These are phyloP conservation scores for Sus cebifrons DNA, from an alignment of 2,797 vertebrate genomes.

Conservation along the genomic window DNA sequence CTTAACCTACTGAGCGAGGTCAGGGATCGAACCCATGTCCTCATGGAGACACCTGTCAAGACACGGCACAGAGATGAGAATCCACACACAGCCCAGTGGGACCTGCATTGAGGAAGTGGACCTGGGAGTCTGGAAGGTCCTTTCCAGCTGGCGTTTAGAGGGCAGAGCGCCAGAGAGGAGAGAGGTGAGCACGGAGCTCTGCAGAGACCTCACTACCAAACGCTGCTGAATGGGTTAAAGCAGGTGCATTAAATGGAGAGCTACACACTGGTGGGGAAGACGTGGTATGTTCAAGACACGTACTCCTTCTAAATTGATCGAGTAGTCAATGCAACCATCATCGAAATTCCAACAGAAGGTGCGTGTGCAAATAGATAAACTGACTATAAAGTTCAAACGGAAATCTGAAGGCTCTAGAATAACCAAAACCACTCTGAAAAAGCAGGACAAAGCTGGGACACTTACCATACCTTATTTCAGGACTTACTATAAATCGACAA, in stretches of 20 bases:
- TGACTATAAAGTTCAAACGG: constrained; percentile 62
- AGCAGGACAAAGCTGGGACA: constrained; percentile 39
- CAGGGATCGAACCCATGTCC: too few relatives aligned
- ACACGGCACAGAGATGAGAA: neutral
- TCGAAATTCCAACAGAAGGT: constrained; percentile 16
- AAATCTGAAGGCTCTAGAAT: constrained; percentile 55
- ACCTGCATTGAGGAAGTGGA: neutral
- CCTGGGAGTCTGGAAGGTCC: neutral
- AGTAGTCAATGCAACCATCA: constrained; percentile 16
- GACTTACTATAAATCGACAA: constrained; percentile 41
- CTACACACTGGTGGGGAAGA: neutral
- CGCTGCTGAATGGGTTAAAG: neutral
- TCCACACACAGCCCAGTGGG: neutral
- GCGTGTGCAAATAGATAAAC: neutral
- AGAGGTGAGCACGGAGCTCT: neutral
- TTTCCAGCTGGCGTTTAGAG: neutral
- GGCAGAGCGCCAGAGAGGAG: neutral
- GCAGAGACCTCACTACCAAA: neutral
- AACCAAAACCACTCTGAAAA: constrained; percentile 70
- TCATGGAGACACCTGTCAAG: neutral
- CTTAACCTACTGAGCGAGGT: too few relatives aligned
- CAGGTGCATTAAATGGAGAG: neutral
- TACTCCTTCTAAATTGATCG: constrained; percentile 58
- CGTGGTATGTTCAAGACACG: constrained; percentile 39
- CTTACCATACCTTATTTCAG: neutral